phyloP scores from a whole-genome alignment of 2,888 invertebrate species.

The Adelphocoris suturalis region DNA sequence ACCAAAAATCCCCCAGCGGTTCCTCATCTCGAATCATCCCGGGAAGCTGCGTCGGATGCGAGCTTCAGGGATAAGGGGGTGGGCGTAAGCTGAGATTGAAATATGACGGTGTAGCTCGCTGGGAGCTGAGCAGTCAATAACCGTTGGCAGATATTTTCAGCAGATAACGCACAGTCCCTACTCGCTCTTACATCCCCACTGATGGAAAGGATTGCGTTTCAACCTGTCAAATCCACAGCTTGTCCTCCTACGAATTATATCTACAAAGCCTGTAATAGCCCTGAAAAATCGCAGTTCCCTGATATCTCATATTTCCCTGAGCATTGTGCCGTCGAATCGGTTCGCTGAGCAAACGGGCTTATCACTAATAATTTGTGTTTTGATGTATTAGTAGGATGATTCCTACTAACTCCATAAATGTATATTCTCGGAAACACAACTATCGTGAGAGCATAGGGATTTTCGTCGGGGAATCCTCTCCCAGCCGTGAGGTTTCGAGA shows the following conservation, averaged over 20 bases:
- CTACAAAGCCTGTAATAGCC: background rate
- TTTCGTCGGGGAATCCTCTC: no score
- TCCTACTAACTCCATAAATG: no score
- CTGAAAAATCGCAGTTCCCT: no score
- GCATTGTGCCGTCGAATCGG: no score
- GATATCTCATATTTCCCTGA: no score
- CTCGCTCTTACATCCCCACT: background rate
- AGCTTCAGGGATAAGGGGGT: slow-evolving; percentile 6
- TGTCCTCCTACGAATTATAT: background rate
- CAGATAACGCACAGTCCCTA: slow-evolving; percentile 14
- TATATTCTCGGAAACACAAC: no score
- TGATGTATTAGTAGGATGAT: no score
- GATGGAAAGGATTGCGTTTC: background rate
- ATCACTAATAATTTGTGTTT: no score
- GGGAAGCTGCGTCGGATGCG: background rate
- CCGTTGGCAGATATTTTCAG: slow-evolving; percentile 54
- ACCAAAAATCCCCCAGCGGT: slow-evolving; percentile 8
- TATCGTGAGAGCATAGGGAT: no score
- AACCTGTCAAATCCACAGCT: slow-evolving; percentile 35
- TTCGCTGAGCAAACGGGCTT: no score
- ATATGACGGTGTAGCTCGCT: slow-evolving; percentile 57
- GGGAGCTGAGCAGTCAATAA: slow-evolving; percentile 55
- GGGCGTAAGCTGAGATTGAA: slow-evolving; percentile 59
- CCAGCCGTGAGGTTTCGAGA: no score
- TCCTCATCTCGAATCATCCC: slow-evolving; percentile 16